Evolutionary conservation across 2,797 vertebrate species (phyloP), one percentile per base, ranked within the genome.

Genomic region (Alcedo atthis): DNA sequence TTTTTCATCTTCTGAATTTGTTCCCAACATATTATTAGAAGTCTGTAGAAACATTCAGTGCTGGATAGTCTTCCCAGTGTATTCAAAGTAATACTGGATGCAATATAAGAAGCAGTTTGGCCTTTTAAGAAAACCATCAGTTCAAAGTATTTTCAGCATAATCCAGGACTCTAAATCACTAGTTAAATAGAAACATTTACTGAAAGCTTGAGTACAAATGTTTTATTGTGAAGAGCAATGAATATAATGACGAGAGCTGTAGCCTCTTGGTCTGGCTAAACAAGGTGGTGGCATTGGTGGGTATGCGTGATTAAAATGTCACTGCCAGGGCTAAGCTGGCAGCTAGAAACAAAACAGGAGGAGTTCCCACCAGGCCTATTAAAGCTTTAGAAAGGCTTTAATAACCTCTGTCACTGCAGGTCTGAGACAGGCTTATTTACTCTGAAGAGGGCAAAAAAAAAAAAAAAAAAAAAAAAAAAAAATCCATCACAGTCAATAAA

Each of bases 111-210:
- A 81, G 75, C 1, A 4, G 81, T 93, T 93, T 95, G 93, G 90
- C 89, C 91, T 94, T 95, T 84, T 37, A 59, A 92, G 85, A 94
- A 94, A 95, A 91, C 63, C 91, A 94, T 94, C 89, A 94, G 88
- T 93, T 96, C 92, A 95, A 94, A 97, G 91, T 94, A 90, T 92
- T 95, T 95, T 96, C 94, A 81, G 90, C 85, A 91, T 93, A 95
- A 96, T 93, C 94, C 93, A 71, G 89, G 88, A 93, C 80, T 92
- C 74, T 95, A 95, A 94, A 96, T 94, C 95, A 95, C 68, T 79
- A 32, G 82, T 80, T 87, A 87, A 92, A 92, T 1, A 94, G 90
- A 85, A 95, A 92, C 85, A 92, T 94, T 92, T 87, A 84, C 92
- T 92, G 95, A 92, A 89, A 96, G 86, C 84, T 85, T 15, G 20